These are phyloP conservation scores for Gambusia affinis DNA, from an alignment of 2,113 vertebrate species.

Conservation along the genomic window DNA sequence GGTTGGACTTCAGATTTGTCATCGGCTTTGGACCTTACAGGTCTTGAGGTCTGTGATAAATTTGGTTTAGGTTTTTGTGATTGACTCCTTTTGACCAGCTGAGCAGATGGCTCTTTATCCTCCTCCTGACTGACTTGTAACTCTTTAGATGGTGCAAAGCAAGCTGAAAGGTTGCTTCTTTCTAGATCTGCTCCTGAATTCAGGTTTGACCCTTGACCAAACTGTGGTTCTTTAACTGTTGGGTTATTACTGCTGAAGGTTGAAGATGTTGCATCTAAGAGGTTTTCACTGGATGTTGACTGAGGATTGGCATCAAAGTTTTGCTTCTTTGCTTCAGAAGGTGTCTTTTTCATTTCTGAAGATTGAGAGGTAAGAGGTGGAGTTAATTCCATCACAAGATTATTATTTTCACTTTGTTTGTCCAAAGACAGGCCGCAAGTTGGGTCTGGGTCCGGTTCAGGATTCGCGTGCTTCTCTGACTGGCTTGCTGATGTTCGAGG, in stretches of 20 bases:
- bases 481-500: neutral
- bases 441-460: neutral
- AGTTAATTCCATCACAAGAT: neutral
- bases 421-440: neutral
- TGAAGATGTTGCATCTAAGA: neutral
- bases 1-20: neutral
- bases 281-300: conserved; percentile 4
- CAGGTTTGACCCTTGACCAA: neutral
- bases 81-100: neutral
- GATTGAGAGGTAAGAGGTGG: too few relatives aligned
- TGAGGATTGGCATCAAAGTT: conserved; percentile 1
- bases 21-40: neutral
- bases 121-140: conserved; percentile 1
- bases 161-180: neutral
- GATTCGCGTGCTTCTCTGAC: neutral
- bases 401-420: neutral
- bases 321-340: conserved; percentile 29
- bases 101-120: neutral
- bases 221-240: conserved; percentile 6
- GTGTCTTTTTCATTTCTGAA: too few relatives aligned
- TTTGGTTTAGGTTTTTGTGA: conserved; percentile 45
- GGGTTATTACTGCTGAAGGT: neutral
- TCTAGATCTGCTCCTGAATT: neutral
- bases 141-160: neutral
- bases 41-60: neutral